Base-by-base conservation (phyloP, 2,888 invertebrate genomes). In the Leptopilina drosophilae region DNA sequence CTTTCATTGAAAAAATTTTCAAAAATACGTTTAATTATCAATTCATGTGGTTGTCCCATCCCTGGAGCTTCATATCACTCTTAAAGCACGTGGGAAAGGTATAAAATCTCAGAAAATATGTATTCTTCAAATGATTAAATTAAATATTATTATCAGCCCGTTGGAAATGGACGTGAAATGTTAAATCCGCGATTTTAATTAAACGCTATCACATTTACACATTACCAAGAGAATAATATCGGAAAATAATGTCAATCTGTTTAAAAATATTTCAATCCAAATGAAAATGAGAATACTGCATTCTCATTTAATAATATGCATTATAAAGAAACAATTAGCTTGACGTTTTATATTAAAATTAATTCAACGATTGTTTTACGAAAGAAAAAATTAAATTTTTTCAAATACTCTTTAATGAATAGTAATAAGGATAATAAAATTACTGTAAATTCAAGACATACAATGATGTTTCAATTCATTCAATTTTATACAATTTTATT, bases 51-150 rank as follows among this genome's bases (percentile, higher is more conserved):
- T 69, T 81, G 67, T 77, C 75, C 46, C 65, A 77, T 53, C 81
- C 65, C 82, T 83, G 80, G 84, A 82, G 79, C 80, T 83, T 85
- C 81, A 49, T 49, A 86, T 81, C 84, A 78, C 81, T 84, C 84
- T 85, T 83, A 83, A 86, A 81, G 87, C 85, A 85, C 85, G 87
- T 92, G 93, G 93, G 92, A 93, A 93, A 93, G 93, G 93, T 88
- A 86, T 86, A 86, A 86, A 86, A 86, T 86, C 65, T 80, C 77
- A 85, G 81, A 78, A 81, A 82, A 69, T 69, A 26, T 69, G 49
- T 67, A 69, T 69, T 26, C 14, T 26, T 69, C 20, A 20, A 14
- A 69, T 20, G 49, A 46, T 69, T 69, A n/a, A 59, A 56, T 73
- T 56, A 40, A 73, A 40, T 62, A 62, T 15, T 56, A 56, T 73